Base-by-base conservation (phyloP, 2,888 invertebrate genomes). In the Bimastos eiseni region DNA sequence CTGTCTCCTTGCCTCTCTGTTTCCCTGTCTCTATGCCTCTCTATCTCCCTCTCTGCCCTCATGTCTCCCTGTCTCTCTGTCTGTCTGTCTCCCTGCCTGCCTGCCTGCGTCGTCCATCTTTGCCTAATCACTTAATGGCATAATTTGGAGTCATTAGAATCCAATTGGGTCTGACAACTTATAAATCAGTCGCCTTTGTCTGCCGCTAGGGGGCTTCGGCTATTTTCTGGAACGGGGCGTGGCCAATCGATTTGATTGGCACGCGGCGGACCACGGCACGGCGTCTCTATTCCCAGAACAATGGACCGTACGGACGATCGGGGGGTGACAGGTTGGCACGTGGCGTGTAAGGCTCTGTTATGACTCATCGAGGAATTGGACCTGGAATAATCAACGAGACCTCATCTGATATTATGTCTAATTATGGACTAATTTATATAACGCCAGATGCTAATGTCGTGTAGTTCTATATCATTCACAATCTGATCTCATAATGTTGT, bases 101-200 rank as follows among this genome's bases (percentile, higher is more conserved):
- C 24, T 55, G 70, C n/a, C 70, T 30, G 33, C 84, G 17, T 33
- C 24, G 17, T 2, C 19, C 34, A 33, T 2, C 34, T 21, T 30
- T 84, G 34, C 34, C 86, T 34, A 24, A 17, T 21, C 86, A 86
- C 36, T 86, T 86, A 86, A 86, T 86, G 86, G 19, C 86, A 86
- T 86, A 86, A 86, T 86, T 86, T 86, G 86, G 86, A 19, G 86
- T 86, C 86, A 86, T 86, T 86, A 86, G 86, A 13, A 36, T 24
- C 86, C 36, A 86, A 37, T 86, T 86, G 36, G 34, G 36, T 86
- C 17, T 70, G 70, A 70, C 70, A 70, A 70, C 70, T 70, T 70
- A 70, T 70, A 70, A 70, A 70, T 70, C 70, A 70, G 70, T n/a
- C 70, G 70, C 70, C 70, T 70, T 70, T 70, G 70, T 70, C 70